Evolutionary conservation across 2,113 vertebrate species (phyloP), one percentile per base, ranked within the genome.

Genomic region (Acrocephalus kingi): DNA sequence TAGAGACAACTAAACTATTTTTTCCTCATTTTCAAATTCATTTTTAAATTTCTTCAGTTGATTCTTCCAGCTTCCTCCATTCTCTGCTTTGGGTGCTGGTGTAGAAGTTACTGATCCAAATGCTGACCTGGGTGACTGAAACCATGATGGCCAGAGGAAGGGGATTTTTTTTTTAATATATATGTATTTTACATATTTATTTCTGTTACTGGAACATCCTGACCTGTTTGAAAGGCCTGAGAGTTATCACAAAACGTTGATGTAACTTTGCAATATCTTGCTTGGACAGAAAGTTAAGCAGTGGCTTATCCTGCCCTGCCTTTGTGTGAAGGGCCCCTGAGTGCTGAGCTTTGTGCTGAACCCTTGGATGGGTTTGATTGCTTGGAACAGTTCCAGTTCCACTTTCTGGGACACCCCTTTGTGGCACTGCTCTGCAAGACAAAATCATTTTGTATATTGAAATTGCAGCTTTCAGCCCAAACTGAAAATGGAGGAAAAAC

Each of bases 401-500:
- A 30, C 52, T 46, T 90, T 8, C 63, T 77, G 80, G 76, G 37
- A 24, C 48, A 3, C 24, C 52, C 35, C 17, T 43, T 71, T 35
- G 82, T 89, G 84, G 21, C 56, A 8, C 56, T 72, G 55, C 48
- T 52, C 46, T 67, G n/a, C 69, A 48, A 69, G n/a, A 8, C 19
- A 2, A 2, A 15, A 8, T n/a, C 4, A 41, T 79, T 66, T 46
- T 28, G 2, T 33, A 0, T 30, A 0, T 69, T 68, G n/a, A 4
- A 9, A 68, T 49, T 35, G 35, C 35, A 35, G 35, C 35, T 35
- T 35, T 12, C 46, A 69, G 59, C 28, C 67, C 33, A 54, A 64
- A 48, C 13, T n/a, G 58, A n/a, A 79, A 80, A 46, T 25, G 45
- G 11, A 22, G 27, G 25, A 8, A 43, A 88, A 58, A 6, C 31